Base-by-base conservation (phyloP, 2,797 vertebrate species). In the Botia kubotai region DNA sequence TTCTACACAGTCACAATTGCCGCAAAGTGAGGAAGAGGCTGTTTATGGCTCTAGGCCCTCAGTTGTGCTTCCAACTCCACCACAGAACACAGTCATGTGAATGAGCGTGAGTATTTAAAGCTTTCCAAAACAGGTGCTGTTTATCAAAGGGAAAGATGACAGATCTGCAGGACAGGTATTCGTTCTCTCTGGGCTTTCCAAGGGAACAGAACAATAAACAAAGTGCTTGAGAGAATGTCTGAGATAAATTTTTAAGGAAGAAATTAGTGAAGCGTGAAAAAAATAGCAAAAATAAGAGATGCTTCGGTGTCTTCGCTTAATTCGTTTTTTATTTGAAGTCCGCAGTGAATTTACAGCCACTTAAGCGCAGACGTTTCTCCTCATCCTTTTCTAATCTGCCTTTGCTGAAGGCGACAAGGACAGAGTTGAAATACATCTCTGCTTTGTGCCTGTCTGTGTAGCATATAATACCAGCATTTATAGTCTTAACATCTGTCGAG, bases 1-100 rank as follows among this genome's bases (percentile, higher is more conserved):
- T 74, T 65, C 70, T 79, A 46, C 71, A 88, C 80, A 91, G 89
- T 83, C 90, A 90, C 90, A 90, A 85, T 16, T 6, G 82, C 23
- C n/a, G 16, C 68, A 55, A 39, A 67, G 53, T 66, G 62, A 57
- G 69, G 60, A 46, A 58, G 52, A 23, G 26, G 60, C 69, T 72
- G 72, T 80, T 77, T 75, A 81, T 79, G 82, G 53, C 62, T 72
- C 48, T 21, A 29, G 68, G 79, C 80, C 48, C 68, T 67, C 33
- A 46, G 66, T 2, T n/a, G 17, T 26, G 55, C 52, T 60, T 76
- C 70, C 33, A 69, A 46, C 65, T 58, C 66, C 55, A 2, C 36
- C 60, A 52, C 33, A 68, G 71, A 86, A 87, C 60, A 55, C 68
- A 76, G 81, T 69, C 74, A 71, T 57, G 53, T 46, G 72, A 65